Evolutionary conservation across 1,140 invertebrate genomes (phyloP), one percentile per base, ranked within the genome.

Genomic region (Lucilia cuprina): DNA sequence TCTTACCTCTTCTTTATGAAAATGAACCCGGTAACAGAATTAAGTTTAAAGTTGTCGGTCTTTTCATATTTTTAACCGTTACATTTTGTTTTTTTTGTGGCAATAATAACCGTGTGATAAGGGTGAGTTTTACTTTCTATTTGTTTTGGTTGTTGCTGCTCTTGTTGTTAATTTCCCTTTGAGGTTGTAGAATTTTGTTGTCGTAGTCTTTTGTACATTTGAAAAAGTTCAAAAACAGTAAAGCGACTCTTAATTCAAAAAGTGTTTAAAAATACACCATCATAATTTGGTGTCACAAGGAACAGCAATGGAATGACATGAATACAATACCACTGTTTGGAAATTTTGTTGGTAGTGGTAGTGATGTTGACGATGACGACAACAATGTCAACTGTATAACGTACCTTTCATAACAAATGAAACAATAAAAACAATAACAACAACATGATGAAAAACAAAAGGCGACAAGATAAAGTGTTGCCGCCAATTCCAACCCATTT

Each of bases 61-160:
- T 3, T 60, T 60, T n/a, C 5, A 17, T 3, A 17, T 7, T 14
- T 17, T 60, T 60, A n/a, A 17, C 2, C 55, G n/a, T 17, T 41
- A 41, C 14, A 60, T 17, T 60, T 17, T 34, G 14, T 21, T 35
- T 35, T 75, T 34, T 30, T 75, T 75, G 74, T 35, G 19, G 35
- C 75, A 17, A 47, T 47, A 78, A 78, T 78, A 47, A 47, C 75
- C 75, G 75, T 78, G 9, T 47, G 75, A 78, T 78, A 47, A 78
- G 75, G 75, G 34, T 78, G 75, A 78, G 75, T 78, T 78, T 47
- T 19, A 8, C 7, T 75, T 75, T 25, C 30, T 75, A 0, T 75
- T 35, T 75, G 5, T 75, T 75, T 19, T 75, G 5, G 7, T 17
- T 60, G 14, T 60, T n/a, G 14, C 14, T 60, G 14, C 14, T 60